Conservation (phyloP, 2,888 invertebrate species). For the Drepanosiphum platanoidis region DNA sequence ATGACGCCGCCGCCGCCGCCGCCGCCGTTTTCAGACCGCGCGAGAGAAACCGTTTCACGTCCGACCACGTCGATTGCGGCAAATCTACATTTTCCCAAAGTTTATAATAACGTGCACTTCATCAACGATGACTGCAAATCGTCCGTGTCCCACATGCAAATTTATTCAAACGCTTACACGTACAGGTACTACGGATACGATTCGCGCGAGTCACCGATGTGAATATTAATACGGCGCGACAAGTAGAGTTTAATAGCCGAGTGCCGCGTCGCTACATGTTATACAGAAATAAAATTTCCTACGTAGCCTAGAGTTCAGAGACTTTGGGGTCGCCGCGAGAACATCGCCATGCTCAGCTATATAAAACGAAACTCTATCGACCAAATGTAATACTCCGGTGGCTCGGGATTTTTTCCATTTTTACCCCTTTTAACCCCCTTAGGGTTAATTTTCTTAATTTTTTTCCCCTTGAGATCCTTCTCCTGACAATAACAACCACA, state of each 20-base stretch:
- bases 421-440: too few species aligned
- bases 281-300: too few species aligned
- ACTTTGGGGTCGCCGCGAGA: too few species aligned
- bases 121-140: background rate
- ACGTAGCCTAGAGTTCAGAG: too few species aligned
- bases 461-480: too few species aligned
- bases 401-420: too few species aligned
- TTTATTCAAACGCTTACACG: background rate
- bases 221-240: conserved; percentile 17
- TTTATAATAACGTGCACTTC: background rate
- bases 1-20: background rate
- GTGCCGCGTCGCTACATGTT: background rate
- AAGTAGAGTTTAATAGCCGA: conserved; percentile 1
- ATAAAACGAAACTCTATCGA: too few species aligned
- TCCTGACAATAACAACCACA: too few species aligned
- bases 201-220: background rate
- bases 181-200: too few species aligned
- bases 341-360: too few species aligned
- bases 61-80: background rate
- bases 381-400: too few species aligned
- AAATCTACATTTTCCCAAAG: background rate
- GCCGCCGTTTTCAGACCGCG: background rate
- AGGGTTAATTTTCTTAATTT: too few species aligned
- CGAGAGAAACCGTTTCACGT: background rate
- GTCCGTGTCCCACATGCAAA: background rate